Percentiles rank a stretch among this genome's conserved stretches.
Evolutionary conservation across 92 coral and sea anemone genomes (phyloP).

Genomic region (Phymanthus crucifer): DNA sequence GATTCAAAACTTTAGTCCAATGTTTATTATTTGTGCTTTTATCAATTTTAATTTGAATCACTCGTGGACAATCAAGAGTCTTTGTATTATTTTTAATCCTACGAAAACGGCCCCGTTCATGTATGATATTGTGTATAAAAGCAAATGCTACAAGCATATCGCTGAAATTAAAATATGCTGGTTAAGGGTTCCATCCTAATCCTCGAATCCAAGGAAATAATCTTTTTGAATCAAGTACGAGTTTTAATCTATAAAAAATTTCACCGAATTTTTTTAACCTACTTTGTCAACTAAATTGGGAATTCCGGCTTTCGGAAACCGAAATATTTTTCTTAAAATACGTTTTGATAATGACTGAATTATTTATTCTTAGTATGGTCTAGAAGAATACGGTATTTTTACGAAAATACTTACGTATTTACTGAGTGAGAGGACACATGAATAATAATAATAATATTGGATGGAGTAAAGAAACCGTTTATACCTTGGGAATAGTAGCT

Average conservation of each 20-base stretch:
- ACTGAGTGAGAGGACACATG: neutral
- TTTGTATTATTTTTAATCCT: neutral
- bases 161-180: neutral
- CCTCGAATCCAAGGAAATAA: neutral
- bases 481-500: conserved; percentile 81
- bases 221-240: neutral
- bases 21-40: neutral
- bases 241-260: neutral
- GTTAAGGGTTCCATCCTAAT: neutral
- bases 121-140: conserved; percentile 11
- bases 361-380: neutral
- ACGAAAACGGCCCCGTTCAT: neutral
- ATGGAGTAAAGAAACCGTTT: too few species aligned
- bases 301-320: neutral
- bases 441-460: neutral
- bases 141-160: neutral
- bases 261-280: neutral
- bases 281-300: neutral
- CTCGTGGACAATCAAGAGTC: neutral
- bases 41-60: neutral
- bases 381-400: conserved; percentile 15
- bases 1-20: neutral
- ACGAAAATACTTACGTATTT: neutral
- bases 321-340: neutral
- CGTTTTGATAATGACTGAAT: neutral